These are phyloP conservation scores for Acanthopleura granulata DNA, from an alignment of 2,888 invertebrate genomes.

Conservation along the genomic window DNA sequence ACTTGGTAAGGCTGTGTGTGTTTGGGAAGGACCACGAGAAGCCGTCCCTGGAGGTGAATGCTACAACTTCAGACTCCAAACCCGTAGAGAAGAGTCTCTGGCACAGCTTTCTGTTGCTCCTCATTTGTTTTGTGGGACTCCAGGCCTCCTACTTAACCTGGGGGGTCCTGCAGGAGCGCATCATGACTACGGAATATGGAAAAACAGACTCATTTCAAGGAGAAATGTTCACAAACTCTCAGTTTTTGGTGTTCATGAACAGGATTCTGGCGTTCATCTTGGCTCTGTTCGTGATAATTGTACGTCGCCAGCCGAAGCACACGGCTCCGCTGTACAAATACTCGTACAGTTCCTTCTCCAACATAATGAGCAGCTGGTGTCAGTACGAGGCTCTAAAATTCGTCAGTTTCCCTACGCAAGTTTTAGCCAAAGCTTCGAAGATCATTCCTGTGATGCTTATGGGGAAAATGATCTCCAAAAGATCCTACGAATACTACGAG, in stretches of 20 bases:
- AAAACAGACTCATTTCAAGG: constrained; percentile 44
- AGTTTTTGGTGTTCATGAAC: constrained; percentile 97
- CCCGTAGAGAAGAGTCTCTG: constrained; percentile 26
- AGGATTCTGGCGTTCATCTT: constrained; percentile 81
- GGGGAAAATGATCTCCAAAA: constrained; percentile 91
- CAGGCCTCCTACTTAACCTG: constrained; percentile 93
- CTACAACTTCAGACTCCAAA: constrained; percentile 22
- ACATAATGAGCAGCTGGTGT: constrained; percentile 99
- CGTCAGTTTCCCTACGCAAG: constrained; percentile 98
- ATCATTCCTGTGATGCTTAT: constrained; percentile 89
- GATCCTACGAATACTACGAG: constrained; percentile 90
- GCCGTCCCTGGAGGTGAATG: constrained; percentile 61
- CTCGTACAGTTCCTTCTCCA: constrained; percentile 94
- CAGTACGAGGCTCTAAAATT: constrained; percentile 99
- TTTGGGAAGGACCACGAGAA: constrained; percentile 56
- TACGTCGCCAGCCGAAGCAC: constrained; percentile 71
- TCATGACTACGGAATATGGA: constrained; percentile 83
- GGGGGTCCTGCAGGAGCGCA: constrained; percentile 97
- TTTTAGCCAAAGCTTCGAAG: constrained; percentile 92
- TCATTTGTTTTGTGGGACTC: constrained; percentile 88
- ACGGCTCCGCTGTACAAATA: constrained; percentile 93
- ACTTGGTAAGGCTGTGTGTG: constrained; percentile 56
- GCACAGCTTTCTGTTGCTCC: constrained; percentile 69
- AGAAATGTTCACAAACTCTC: constrained; percentile 89
- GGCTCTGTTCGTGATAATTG: constrained; percentile 48